These are phyloP conservation scores for Pocota personata DNA, from an alignment of 2,888 invertebrate genomes.

Conservation along the genomic window DNA sequence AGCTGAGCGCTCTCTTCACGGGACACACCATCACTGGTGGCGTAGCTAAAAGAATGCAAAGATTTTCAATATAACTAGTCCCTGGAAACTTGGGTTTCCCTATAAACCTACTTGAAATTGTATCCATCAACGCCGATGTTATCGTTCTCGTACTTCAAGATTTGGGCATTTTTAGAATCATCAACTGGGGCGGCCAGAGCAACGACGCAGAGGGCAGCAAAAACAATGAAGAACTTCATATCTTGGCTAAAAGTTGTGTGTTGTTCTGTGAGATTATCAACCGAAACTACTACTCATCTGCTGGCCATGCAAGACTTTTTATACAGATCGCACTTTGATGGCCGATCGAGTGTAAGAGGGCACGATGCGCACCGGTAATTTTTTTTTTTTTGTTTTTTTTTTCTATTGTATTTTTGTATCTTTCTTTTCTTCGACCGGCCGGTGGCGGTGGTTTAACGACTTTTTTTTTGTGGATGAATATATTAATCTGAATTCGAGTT, in stretches of 20 bases:
- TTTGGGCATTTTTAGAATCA: slow-evolving; percentile 74
- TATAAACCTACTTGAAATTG: slow-evolving; percentile 83
- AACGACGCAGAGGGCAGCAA: slow-evolving; percentile 76
- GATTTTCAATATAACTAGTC: neutral
- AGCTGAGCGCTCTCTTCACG: slow-evolving; percentile 80
- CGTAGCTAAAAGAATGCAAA: slow-evolving; percentile 76
- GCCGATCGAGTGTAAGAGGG: neutral
- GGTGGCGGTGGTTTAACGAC: neutral
- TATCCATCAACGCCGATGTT: slow-evolving; percentile 85
- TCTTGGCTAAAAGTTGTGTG: slow-evolving; percentile 14
- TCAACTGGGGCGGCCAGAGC: slow-evolving; percentile 75
- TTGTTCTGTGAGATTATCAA: slow-evolving; percentile 49
- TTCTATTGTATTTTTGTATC: neutral
- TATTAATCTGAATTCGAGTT: neutral
- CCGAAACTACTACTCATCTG: slow-evolving; percentile 27
- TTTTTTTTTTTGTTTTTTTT: neutral
- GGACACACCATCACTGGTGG: slow-evolving; percentile 81
- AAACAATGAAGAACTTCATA: slow-evolving; percentile 80
- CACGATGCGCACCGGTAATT: neutral
- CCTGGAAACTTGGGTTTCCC: neutral
- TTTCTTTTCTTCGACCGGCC: neutral
- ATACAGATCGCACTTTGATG: neutral
- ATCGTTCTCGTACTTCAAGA: slow-evolving; percentile 80
- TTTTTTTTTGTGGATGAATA: slow-evolving; percentile 1
- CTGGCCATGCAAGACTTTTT: slow-evolving; percentile 19